Evolutionary conservation across 2,797 vertebrate species (phyloP), one percentile per base, ranked within the genome.

Genomic region (Acipenser transmontanus): DNA sequence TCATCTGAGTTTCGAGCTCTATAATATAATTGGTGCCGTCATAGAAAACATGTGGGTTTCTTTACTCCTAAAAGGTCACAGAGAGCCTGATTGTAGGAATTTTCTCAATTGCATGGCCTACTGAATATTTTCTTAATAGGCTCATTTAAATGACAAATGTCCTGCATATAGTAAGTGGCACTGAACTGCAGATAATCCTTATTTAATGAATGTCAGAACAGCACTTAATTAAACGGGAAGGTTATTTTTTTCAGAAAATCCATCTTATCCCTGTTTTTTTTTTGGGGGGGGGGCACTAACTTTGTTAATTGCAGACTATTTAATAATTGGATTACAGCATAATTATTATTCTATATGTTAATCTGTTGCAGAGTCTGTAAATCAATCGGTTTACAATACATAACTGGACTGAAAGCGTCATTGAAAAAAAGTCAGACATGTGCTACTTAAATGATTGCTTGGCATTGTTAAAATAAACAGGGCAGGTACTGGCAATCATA

Each of bases 221-320:
- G 77, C 79, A 82, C 73, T 83, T 88, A 82, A 86, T 87, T 88
- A 88, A 81, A 78, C 73, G 34, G 50, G 71, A 67, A 83, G 78
- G 81, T 80, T 78, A 74, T 72, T 60, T 72, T 61, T 72, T 68
- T 48, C 48, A 66, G 74, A 73, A 68, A 66, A 61, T 70, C 68
- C 13, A 57, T 8, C n/a, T 7, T 52, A 71, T 72, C 81, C 76
- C 73, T 52, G 67, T 77, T 77, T 72, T 71, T 71, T 66, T 34
- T 34, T 34, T 3, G 34, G 34, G 34, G 34, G 34, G 34, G 34
- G 34, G 67, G 72, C 78, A 69, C 66, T n/a, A 62, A 68, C 59
- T 34, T 67, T 60, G 57, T 72, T 79, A 80, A 85, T 75, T 72
- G 73, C 69, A 56, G 66, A 65, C 64, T 59, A 64, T 81, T 77